These are phyloP conservation scores for Rhynchopsitta pachyrhyncha DNA, from an alignment of 2,113 vertebrate genomes.

Conservation along the genomic window DNA sequence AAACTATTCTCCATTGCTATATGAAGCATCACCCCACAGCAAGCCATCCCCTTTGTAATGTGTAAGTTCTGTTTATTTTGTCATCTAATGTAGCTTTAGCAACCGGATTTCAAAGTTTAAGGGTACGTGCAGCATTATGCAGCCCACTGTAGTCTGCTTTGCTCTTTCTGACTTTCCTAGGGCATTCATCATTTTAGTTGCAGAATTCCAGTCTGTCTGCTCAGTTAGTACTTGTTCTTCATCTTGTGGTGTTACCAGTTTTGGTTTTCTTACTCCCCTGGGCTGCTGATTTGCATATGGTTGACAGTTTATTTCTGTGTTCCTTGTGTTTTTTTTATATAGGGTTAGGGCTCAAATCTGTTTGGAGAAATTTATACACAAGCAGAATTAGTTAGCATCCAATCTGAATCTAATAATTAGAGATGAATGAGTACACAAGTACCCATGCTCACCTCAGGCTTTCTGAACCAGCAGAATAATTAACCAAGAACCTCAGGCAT, in stretches of 20 bases:
- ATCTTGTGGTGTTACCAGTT: background rate
- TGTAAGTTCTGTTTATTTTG: background rate
- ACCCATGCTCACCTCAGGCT: conserved; percentile 12
- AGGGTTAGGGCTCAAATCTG: conserved; percentile 4
- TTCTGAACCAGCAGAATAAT: conserved; percentile 59
- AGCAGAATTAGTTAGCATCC: conserved; percentile 24
- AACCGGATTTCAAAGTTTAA: background rate
- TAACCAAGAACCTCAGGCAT: conserved; percentile 37
- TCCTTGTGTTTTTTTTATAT: background rate
- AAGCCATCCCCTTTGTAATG: background rate
- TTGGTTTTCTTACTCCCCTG: background rate
- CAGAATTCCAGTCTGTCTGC: background rate
- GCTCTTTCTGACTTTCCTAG: background rate
- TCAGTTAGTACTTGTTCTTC: background rate
- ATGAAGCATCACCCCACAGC: background rate
- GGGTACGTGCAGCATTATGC: background rate
- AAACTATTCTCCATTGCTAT: background rate
- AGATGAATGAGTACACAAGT: conserved; percentile 39
- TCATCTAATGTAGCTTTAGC: background rate
- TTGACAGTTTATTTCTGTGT: conserved; percentile 20
- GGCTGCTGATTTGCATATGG: background rate
- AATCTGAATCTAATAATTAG: conserved; percentile 52
- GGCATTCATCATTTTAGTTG: background rate
- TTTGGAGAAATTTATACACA: conserved; percentile 8
- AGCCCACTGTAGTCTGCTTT: background rate